These are phyloP conservation scores for Actenoides lindsayi DNA, from an alignment of 2,113 vertebrate species.

Conservation along the genomic window DNA sequence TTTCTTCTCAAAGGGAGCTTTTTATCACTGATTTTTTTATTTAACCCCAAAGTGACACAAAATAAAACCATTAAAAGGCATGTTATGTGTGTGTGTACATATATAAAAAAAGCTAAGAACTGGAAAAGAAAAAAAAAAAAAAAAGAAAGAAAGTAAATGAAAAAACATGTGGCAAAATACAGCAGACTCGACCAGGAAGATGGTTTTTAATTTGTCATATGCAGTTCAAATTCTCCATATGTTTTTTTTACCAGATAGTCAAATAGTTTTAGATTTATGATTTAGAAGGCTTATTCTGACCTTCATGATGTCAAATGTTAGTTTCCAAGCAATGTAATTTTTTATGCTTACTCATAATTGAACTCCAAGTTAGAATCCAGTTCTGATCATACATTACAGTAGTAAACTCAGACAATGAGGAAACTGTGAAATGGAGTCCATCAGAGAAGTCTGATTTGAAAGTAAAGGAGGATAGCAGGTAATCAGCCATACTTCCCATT, in stretches of 20 bases:
- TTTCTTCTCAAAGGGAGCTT: neutral
- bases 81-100: neutral
- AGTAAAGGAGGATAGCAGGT: neutral
- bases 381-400: neutral
- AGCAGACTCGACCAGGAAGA: neutral
- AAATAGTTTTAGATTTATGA: accelerated
- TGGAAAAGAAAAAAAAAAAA: accelerated
- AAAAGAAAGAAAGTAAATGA: neutral
- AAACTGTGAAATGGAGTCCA: neutral
- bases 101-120: neutral
- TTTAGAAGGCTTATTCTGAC: neutral
- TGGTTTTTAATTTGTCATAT: neutral
- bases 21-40: neutral
- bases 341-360: neutral
- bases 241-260: neutral
- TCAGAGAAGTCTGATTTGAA: neutral
- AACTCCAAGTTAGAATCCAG: neutral
- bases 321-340: neutral
- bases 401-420: neutral
- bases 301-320: neutral
- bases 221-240: neutral
- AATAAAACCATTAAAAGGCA: neutral
- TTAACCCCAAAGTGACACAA: neutral
- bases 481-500: neutral
- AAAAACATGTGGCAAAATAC: neutral